Evolutionary conservation across 2,888 invertebrate species (phyloP).

Genomic region (Ypsolopha scabrella): DNA sequence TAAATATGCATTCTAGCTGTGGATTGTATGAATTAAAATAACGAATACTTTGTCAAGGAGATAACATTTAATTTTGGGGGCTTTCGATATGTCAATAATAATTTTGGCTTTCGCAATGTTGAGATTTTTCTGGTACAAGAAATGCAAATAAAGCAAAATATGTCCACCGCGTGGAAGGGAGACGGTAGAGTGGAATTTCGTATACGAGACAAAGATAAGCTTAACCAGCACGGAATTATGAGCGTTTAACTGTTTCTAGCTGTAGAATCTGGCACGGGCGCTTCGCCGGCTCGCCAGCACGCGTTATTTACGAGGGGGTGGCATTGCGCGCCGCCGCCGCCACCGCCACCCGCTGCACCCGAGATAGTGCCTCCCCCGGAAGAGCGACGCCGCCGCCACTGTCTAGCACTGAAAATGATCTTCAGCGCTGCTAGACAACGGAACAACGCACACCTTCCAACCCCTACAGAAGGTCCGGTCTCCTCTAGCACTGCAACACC

Average conservation of each 20-base stretch:
- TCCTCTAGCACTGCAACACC: conserved; percentile 25
- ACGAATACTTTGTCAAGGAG: neutral
- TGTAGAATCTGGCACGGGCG: conserved; percentile 69
- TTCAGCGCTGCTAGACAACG: neutral
- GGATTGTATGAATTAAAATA: neutral
- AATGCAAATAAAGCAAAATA: conserved; percentile 51
- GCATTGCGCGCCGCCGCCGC: conserved; percentile 20
- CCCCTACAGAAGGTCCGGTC: conserved; percentile 20
- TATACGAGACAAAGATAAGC: conserved; percentile 70
- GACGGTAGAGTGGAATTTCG: conserved; percentile 59
- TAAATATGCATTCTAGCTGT: neutral
- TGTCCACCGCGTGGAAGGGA: conserved; percentile 59
- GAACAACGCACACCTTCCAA: conserved; percentile 7
- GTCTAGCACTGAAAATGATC: conserved; percentile 17
- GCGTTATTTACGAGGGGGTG: conserved; percentile 68
- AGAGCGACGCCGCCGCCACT: conserved; percentile 41
- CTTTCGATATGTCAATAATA: conserved; percentile 68
- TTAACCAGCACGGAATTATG: conserved; percentile 71
- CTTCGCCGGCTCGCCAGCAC: conserved; percentile 69
- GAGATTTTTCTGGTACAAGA: conserved; percentile 45
- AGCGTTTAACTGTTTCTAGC: conserved; percentile 71
- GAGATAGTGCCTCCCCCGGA: conserved; percentile 66
- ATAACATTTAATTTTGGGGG: conserved; percentile 21
- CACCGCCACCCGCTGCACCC: conserved; percentile 43
- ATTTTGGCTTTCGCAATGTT: conserved; percentile 61